Conservation (phyloP, 2,888 invertebrate genomes). For the Micoletzkya japonica region DNA sequence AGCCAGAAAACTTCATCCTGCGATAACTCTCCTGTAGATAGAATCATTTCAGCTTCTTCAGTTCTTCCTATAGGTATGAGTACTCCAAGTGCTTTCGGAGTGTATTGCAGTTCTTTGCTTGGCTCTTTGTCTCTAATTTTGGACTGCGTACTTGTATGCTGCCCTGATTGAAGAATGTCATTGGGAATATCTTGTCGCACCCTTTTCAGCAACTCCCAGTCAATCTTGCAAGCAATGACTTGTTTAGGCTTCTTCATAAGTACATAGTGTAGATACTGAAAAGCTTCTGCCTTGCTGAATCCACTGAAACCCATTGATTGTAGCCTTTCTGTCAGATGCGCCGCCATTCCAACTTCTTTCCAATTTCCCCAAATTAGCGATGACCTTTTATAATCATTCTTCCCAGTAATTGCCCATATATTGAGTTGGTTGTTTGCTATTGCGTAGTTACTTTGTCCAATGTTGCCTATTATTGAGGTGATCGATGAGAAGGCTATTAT, state of each 20-base stretch:
- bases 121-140: no score
- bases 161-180: conserved; percentile 23
- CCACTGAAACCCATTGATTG: conserved; percentile 51
- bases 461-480: conserved; percentile 53
- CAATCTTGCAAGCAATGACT: conserved; percentile 49
- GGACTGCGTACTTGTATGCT: no score
- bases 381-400: conserved; percentile 30
- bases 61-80: no score
- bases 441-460: conserved; percentile 57
- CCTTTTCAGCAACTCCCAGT: conserved; percentile 49
- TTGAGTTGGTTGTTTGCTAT: conserved; percentile 53
- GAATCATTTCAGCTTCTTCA: no score
- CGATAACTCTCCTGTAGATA: no score
- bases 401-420: conserved; percentile 27
- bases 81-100: no score
- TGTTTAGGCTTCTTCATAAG: conserved; percentile 40
- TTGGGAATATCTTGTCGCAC: conserved; percentile 46
- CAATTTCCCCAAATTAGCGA: conserved; percentile 61
- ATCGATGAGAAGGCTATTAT: conserved; percentile 58
- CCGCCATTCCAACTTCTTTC: conserved; percentile 59
- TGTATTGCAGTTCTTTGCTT: no score
- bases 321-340: conserved; percentile 39
- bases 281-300: conserved; percentile 46
- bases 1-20: no score
- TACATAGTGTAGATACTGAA: conserved; percentile 44